phyloP scores from a whole-genome alignment of 2,888 invertebrate species.

The Idaea aversata region DNA sequence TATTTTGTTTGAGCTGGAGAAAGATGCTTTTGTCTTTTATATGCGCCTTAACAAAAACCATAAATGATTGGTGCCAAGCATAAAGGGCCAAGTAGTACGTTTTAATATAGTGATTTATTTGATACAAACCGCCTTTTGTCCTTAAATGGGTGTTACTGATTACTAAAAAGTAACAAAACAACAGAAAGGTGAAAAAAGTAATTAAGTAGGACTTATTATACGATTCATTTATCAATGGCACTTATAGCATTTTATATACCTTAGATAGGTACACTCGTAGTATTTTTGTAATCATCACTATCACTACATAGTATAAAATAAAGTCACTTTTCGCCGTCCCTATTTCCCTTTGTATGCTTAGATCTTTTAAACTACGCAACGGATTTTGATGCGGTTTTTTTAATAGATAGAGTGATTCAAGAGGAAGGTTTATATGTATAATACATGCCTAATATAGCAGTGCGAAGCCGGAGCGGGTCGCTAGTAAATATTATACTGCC shows the following conservation, averaged over 20 bases:
- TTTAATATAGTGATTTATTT: slow-evolving; percentile 65
- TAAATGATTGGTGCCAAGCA: slow-evolving; percentile 46
- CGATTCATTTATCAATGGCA: not conserved
- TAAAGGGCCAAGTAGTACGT: slow-evolving; percentile 36
- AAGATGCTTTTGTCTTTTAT: not conserved
- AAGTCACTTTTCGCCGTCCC: too few relatives aligned
- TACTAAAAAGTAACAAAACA: slow-evolving; percentile 24
- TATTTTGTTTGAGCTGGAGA: too few relatives aligned
- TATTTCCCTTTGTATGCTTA: too few relatives aligned
- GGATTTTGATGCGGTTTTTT: too few relatives aligned
- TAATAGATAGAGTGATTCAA: too few relatives aligned
- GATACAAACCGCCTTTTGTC: slow-evolving; percentile 52
- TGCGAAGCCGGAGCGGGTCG: too few relatives aligned
- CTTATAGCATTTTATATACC: not conserved
- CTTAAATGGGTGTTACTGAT: slow-evolving; percentile 45
- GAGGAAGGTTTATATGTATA: too few relatives aligned
- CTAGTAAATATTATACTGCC: too few relatives aligned
- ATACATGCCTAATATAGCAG: too few relatives aligned
- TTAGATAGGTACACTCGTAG: not conserved
- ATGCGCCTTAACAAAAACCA: slow-evolving; percentile 48
- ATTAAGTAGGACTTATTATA: not conserved
- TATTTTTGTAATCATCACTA: too few relatives aligned
- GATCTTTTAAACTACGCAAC: too few relatives aligned
- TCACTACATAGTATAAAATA: too few relatives aligned
- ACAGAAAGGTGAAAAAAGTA: not conserved